A percentile compares a stretch with the other conserved stretches of the same genome.
phyloP scores from a whole-genome alignment of 1,140 invertebrate genomes.

The Aphidius gifuensis region DNA sequence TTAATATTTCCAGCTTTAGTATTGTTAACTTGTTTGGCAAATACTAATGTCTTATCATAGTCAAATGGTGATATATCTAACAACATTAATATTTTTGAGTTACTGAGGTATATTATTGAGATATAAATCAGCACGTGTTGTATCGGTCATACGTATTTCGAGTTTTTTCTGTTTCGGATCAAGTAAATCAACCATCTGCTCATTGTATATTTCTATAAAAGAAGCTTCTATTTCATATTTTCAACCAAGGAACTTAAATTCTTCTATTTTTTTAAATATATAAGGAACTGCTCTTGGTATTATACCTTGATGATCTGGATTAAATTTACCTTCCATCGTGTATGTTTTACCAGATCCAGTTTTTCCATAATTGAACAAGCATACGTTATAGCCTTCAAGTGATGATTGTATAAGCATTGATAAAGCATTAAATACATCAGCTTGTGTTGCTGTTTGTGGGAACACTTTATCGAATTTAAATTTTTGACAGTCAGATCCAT shows the following conservation, averaged over 20 bases:
- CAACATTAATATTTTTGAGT: no score
- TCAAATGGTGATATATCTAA: no score
- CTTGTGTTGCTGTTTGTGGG: slow-evolving; percentile 65
- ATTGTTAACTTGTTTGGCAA: no score
- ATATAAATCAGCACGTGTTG: slow-evolving; percentile 67
- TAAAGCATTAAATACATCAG: slow-evolving; percentile 69
- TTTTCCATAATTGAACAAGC: slow-evolving; percentile 94
- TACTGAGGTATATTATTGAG: slow-evolving; percentile 76
- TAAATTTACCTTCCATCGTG: slow-evolving; percentile 64
- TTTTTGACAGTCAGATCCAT: slow-evolving; percentile 53
- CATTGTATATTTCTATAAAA: slow-evolving; percentile 89
- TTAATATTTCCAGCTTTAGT: no score
- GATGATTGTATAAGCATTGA: slow-evolving; percentile 75
- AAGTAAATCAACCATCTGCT: slow-evolving; percentile 80
- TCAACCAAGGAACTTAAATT: slow-evolving; percentile 73
- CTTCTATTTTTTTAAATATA: slow-evolving; percentile 72
- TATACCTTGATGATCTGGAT: slow-evolving; percentile 62
- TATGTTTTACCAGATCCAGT: slow-evolving; percentile 93
- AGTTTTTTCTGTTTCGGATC: slow-evolving; percentile 61
- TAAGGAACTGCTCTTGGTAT: slow-evolving; percentile 71
- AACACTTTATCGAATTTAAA: slow-evolving; percentile 83
- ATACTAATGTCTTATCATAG: no score
- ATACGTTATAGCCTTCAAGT: slow-evolving; percentile 92
- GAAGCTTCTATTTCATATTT: slow-evolving; percentile 76
- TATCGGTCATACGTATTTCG: slow-evolving; percentile 70